Percentiles rank a stretch among this genome's conserved stretches.
phyloP scores from a whole-genome alignment of 30 jellyfish, hydroid and myxozoan genomes.

The Cassiopea xamachana region DNA sequence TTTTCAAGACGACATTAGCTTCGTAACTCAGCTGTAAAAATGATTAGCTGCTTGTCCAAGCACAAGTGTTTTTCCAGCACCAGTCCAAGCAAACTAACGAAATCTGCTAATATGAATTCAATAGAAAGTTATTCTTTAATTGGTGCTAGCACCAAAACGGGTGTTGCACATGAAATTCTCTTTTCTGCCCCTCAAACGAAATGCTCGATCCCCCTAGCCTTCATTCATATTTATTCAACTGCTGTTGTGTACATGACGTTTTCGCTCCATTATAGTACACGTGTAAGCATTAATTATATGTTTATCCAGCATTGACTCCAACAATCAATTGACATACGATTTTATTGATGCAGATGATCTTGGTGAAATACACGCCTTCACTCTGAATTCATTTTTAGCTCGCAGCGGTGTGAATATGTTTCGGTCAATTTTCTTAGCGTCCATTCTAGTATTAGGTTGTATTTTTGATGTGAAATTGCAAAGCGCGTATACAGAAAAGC shows the following conservation, averaged over 20 bases:
- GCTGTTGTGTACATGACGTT: not conserved
- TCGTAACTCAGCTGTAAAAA: too few relatives aligned
- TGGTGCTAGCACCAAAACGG: too few relatives aligned
- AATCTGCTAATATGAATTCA: too few relatives aligned
- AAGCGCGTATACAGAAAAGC: constrained; percentile 28
- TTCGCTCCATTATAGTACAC: constrained; percentile 28
- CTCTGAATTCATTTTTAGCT: not conserved
- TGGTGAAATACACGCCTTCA: not conserved
- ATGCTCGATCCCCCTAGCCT: not conserved
- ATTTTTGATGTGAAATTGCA: not conserved
- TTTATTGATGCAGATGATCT: not conserved
- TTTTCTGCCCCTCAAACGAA: too few relatives aligned
- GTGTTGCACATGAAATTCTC: too few relatives aligned
- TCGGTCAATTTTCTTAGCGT: not conserved
- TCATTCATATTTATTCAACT: constrained; percentile 2
- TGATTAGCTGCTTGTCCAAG: too few relatives aligned
- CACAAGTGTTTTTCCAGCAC: too few relatives aligned
- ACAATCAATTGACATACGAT: not conserved
- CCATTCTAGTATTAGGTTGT: not conserved
- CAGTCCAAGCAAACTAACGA: too few relatives aligned
- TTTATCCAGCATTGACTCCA: constrained; percentile 5
- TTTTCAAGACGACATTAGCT: too few relatives aligned
- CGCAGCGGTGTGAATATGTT: not conserved
- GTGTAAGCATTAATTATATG: constrained; percentile 2
- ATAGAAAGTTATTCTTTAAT: too few relatives aligned